Base-by-base conservation (phyloP, 2,888 invertebrate species). In the Rhopalosiphum nymphaeae region DNA sequence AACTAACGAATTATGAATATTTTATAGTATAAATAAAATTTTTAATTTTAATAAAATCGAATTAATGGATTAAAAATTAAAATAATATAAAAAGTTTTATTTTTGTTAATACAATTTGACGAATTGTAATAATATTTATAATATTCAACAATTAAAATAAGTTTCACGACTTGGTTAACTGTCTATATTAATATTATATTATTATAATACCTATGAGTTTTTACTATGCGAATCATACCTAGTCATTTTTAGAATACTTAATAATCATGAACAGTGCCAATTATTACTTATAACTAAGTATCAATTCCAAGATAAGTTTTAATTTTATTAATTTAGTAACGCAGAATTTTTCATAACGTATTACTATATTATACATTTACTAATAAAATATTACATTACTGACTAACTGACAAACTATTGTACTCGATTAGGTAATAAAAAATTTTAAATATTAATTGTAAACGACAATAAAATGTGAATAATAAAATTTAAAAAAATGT, bases 151-250 rank as follows among this genome's bases (percentile, higher is more conserved):
- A 85, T 85, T 85, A 85, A 85, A 85, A 85, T 44, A 85, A 85
- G 25, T 26, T 44, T 44, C 44, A 85, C 29, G 85, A 44, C 26
- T 44, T 29, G 36, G 42, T 85, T 29, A 85, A 85, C 44, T 85
- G 44, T 85, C 5, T 29, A 44, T 44, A 42, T 42, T 84, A 42
- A 84, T 25, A 84, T 84, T 84, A 25, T 10, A 44, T 44, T 44
- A 78, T 78, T 78, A 78, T 78, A 67, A 78, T 36, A 78, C 16
- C 21, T 78, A 78, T 78, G 21, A 9, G 1, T 85, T 85, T 85
- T 85, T 85, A 44, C 29, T 85, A 85, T 85, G 85, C 85, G 44
- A 26, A 85, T 85, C 85, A 85, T 85, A 85, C 44, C 3, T 44
- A 29, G 25, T 44, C 85, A 26, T 26, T 85, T 44, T 85, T 85